Evolutionary conservation across 2,113 vertebrate genomes (phyloP), one percentile per base, ranked within the genome.

Genomic region (Phrynosoma platyrhinos): DNA sequence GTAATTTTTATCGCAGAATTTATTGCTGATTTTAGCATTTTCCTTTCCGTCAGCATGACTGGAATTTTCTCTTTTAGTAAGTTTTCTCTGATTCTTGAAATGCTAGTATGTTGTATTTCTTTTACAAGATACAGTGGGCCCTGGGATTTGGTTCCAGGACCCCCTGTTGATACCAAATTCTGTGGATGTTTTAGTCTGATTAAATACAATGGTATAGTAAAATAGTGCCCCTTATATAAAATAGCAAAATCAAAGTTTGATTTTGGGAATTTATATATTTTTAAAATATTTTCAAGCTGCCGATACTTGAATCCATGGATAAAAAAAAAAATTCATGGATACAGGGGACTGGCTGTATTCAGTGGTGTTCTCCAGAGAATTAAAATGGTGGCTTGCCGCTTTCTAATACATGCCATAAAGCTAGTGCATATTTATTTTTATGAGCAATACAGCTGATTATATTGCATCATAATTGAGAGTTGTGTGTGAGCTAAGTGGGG

Each of bases 31-130:
- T 0, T 9, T 18, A 21, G 14, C 78, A 5, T 5, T 42, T 82
- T 0, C 68, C 53, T 0, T 40, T 89, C 1, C 72, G 0, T 0
- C 42, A 55, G 16, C 9, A 1, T 1, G 62, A n/a, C 52, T 40
- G 85, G 71, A 30, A 30, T 13, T 83, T 84, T 84, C 5, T 14
- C 74, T 75, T 78, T 25, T 14, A 30, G 32, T 79, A 2, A 79
- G 75, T 25, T 85, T 52, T 74, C 1, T 82, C 30, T 89, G n/a
- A 68, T 86, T 91, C 58, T 23, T 90, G 1, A 42, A 85, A 71
- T 85, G 40, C 9, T 68, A 7, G 47, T 47, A 47, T 47, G 40
- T 23, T 53, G 4, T 76, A 13, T 40, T 10, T 3, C 25, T 36
- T 91, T 89, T 79, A 25, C 75, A 36, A 84, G 30, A 66, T 47